phyloP scores from a whole-genome alignment of 2,113 vertebrate species.

The Heteronetta atricapilla region DNA sequence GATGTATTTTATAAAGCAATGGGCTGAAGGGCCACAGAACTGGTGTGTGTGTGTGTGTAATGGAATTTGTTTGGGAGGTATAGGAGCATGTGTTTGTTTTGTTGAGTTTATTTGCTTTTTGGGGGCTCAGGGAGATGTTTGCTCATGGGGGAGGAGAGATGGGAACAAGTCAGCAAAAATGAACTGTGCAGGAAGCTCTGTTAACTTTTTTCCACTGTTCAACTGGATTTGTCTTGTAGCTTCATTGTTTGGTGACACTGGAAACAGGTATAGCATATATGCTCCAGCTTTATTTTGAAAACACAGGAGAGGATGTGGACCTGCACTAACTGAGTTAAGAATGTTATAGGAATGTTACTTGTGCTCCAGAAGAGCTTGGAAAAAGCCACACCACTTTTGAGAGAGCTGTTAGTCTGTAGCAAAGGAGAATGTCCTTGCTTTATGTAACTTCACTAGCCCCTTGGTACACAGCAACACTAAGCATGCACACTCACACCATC shows the following conservation, averaged over 20 bases:
- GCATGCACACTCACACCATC: neutral
- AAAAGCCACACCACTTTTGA: neutral
- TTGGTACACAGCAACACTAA: neutral
- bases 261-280: neutral
- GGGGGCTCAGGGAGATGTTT: neutral
- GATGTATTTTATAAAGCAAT: neutral
- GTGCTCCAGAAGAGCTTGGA: neutral
- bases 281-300: neutral
- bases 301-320: neutral
- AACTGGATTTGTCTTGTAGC: neutral
- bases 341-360: neutral
- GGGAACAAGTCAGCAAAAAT: neutral
- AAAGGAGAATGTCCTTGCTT: neutral
- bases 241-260: neutral
- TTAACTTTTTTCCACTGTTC: neutral
- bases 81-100: neutral
- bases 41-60: neutral
- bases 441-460: neutral
- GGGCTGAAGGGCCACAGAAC: neutral
- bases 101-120: neutral
- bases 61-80: neutral
- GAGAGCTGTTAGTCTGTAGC: neutral
- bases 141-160: neutral
- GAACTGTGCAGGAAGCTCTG: neutral
- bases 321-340: neutral